phyloP scores from a whole-genome alignment of 1,140 invertebrate species.

The Euwallacea fornicatus region DNA sequence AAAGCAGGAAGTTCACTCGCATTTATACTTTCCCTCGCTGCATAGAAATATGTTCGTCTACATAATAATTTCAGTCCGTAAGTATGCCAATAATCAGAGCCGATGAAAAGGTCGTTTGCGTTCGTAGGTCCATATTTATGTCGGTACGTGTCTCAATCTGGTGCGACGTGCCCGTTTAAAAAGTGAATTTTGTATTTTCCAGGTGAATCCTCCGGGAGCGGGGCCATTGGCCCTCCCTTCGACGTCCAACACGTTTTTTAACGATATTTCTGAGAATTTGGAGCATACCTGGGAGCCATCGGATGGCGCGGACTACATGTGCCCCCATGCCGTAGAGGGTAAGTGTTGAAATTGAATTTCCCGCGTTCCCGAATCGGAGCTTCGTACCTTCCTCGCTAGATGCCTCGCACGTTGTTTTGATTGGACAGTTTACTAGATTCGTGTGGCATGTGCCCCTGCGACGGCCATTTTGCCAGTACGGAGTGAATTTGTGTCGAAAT shows the following conservation, averaged over 20 bases:
- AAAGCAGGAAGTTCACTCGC: constrained; percentile 40
- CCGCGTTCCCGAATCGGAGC: not conserved
- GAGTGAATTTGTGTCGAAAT: constrained; percentile 63
- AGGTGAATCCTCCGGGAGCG: constrained; percentile 40
- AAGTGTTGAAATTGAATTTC: constrained; percentile 23
- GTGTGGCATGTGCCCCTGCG: constrained; percentile 67
- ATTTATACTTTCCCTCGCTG: constrained; percentile 43
- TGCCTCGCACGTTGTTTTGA: constrained; percentile 23
- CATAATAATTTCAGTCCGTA: constrained; percentile 38
- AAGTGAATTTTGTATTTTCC: constrained; percentile 21
- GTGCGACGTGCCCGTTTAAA: not conserved
- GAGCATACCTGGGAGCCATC: not conserved
- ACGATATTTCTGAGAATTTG: constrained; percentile 8
- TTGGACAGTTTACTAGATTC: constrained; percentile 60
- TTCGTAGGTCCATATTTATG: constrained; percentile 21
- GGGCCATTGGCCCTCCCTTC: constrained; percentile 21
- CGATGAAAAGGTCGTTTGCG: constrained; percentile 20
- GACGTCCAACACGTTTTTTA: constrained; percentile 22
- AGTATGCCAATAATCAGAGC: constrained; percentile 35
- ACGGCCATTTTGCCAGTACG: constrained; percentile 70
- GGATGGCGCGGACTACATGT: too few species aligned
- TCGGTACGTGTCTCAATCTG: constrained; percentile 6
- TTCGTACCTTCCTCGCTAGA: too few species aligned
- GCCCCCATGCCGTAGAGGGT: constrained; percentile 40
- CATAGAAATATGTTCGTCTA: constrained; percentile 35